Percentiles rank a stretch among this genome's conserved stretches.
These are phyloP conservation scores for Sebastes iracundus DNA, from an alignment of 2,797 vertebrate species.

Conservation along the genomic window DNA sequence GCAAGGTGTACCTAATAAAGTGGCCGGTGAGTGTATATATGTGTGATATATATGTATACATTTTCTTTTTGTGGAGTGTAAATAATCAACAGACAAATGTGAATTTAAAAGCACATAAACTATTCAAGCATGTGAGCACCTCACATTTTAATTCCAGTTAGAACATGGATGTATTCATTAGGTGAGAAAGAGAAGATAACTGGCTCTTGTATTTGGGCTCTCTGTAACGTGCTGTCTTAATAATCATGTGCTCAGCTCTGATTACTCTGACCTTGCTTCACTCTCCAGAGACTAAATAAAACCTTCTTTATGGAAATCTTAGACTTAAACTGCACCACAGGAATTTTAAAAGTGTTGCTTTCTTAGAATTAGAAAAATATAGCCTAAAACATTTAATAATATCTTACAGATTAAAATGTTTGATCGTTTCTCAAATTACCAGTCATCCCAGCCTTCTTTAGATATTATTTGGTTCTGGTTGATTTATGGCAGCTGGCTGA, in stretches of 20 bases:
- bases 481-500: background rate
- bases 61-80: background rate
- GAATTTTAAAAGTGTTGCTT: background rate
- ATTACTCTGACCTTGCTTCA: slow-evolving; percentile 5
- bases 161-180: slow-evolving; percentile 16
- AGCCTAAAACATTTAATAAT: background rate
- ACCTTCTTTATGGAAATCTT: slow-evolving; percentile 5
- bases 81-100: slow-evolving; percentile 3
- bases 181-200: background rate
- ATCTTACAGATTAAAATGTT: background rate
- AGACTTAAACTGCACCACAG: background rate
- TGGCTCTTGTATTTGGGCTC: background rate
- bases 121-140: background rate
- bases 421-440: background rate
- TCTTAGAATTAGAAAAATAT: background rate
- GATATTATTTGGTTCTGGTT: background rate
- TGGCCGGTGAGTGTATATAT: too few relatives aligned
- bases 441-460: background rate
- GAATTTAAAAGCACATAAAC: background rate
- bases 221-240: slow-evolving; percentile 10
- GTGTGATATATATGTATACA: background rate
- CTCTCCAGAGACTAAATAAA: background rate
- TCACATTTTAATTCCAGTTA: background rate
- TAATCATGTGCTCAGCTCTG: background rate
- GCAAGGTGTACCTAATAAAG: too few relatives aligned